Conservation (phyloP, 2,797 vertebrate species). For the Poeciliopsis infans region DNA sequence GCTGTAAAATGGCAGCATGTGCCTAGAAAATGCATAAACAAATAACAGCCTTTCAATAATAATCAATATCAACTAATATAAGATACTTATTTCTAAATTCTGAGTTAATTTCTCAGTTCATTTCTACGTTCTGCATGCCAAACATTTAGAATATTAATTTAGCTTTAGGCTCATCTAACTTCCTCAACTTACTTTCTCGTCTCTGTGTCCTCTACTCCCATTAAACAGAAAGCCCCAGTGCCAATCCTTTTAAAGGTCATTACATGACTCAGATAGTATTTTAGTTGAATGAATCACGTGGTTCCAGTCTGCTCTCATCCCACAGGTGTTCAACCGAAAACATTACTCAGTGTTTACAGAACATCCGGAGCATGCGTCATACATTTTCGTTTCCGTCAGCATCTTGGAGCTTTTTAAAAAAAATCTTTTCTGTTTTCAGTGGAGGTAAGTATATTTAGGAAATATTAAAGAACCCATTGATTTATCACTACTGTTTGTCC, state of each 20-base stretch:
- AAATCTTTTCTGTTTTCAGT: conserved; percentile 9
- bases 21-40: too few relatives aligned
- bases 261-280: conserved; percentile 57
- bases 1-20: too few relatives aligned
- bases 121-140: neutral
- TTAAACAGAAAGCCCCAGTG: conserved; percentile 33
- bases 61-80: too few relatives aligned
- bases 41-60: too few relatives aligned
- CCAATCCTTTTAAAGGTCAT: conserved; percentile 44
- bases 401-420: neutral
- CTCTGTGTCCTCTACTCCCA: neutral
- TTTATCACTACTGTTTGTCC: neutral
- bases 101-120: neutral
- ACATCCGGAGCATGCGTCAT: conserved; percentile 53
- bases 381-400: conserved; percentile 5
- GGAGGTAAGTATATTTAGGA: neutral
- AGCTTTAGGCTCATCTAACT: conserved; percentile 11
- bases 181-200: conserved; percentile 9
- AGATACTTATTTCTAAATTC: neutral
- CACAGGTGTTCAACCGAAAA: conserved; percentile 53
- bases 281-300: conserved; percentile 43
- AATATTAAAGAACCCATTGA: neutral
- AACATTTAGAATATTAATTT: conserved; percentile 9
- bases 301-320: conserved; percentile 30
- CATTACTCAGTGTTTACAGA: conserved; percentile 33